Evolutionary conservation across 1,140 invertebrate species (phyloP).

Genomic region (Himalopsyche phryganea): DNA sequence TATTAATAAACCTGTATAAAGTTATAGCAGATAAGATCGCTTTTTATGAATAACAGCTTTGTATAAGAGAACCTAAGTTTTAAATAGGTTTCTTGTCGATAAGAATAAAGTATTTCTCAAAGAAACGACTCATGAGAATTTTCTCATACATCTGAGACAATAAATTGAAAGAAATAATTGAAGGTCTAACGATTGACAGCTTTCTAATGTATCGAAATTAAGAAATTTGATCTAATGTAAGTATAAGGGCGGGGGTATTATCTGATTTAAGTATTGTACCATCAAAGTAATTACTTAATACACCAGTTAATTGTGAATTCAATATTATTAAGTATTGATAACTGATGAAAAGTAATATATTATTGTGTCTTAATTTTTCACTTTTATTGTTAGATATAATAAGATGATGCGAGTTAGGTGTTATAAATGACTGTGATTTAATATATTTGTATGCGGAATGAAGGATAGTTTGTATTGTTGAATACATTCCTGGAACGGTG

Average conservation of each 20-base stretch:
- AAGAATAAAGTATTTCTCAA: too few species aligned
- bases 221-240: too few species aligned
- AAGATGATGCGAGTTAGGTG: background rate
- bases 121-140: background rate
- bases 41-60: too few species aligned
- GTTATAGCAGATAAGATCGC: too few species aligned
- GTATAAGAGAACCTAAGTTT: background rate
- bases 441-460: background rate
- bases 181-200: too few species aligned
- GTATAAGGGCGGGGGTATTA: background rate
- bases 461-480: background rate
- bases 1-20: too few species aligned
- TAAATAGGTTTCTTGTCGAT: too few species aligned
- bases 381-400: background rate
- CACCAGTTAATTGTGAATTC: background rate
- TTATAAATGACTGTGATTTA: slow-evolving; percentile 1
- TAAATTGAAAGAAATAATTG: too few species aligned
- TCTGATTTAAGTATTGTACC: background rate
- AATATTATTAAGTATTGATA: background rate
- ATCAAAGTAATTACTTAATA: background rate
- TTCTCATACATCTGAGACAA: too few species aligned
- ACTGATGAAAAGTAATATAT: background rate
- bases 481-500: slow-evolving; percentile 1
- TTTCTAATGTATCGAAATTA: too few species aligned
- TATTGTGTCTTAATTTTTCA: background rate